These are phyloP conservation scores for Lapara coniferarum DNA, from an alignment of 2,888 invertebrate species.

Conservation along the genomic window DNA sequence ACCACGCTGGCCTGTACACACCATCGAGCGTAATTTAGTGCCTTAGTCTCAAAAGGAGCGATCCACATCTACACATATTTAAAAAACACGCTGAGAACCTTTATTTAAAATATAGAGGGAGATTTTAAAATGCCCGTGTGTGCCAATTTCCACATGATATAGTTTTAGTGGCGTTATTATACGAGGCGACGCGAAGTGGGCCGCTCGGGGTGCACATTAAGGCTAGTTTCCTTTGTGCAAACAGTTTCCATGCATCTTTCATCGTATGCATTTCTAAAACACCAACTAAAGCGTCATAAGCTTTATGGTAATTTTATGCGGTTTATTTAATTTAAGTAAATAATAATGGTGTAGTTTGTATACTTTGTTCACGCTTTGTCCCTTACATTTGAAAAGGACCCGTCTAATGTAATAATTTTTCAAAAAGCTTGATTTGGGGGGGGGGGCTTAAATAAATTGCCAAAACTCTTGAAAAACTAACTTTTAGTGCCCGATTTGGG, in stretches of 20 bases:
- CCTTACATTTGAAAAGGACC: too few relatives aligned
- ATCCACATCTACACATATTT: too few relatives aligned
- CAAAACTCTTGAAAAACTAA: too few relatives aligned
- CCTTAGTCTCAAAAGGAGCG: too few relatives aligned
- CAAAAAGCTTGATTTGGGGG: too few relatives aligned
- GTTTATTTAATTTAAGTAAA: not conserved
- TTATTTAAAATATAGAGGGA: not conserved
- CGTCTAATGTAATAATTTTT: too few relatives aligned
- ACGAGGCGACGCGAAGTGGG: conserved; percentile 36
- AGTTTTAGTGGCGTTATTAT: conserved; percentile 35
- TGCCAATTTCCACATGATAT: conserved; percentile 38
- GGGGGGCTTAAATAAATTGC: too few relatives aligned
- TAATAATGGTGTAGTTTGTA: too few relatives aligned
- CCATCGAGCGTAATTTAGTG: too few relatives aligned
- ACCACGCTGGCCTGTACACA: not conserved
- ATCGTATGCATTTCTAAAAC: conserved; percentile 42
- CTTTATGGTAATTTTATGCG: not conserved
- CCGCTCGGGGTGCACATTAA: conserved; percentile 32
- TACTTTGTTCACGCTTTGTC: too few relatives aligned
- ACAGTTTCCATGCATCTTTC: conserved; percentile 44
- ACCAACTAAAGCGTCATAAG: conserved; percentile 18
- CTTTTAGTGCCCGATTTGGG: too few relatives aligned
- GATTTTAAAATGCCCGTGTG: conserved; percentile 8
- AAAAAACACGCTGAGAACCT: not conserved
- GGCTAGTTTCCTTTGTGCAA: conserved; percentile 39